Percentiles rank a stretch among this genome's conserved stretches.
Conservation (phyloP, 2,888 invertebrate species). For the Ophion obscuratus region DNA sequence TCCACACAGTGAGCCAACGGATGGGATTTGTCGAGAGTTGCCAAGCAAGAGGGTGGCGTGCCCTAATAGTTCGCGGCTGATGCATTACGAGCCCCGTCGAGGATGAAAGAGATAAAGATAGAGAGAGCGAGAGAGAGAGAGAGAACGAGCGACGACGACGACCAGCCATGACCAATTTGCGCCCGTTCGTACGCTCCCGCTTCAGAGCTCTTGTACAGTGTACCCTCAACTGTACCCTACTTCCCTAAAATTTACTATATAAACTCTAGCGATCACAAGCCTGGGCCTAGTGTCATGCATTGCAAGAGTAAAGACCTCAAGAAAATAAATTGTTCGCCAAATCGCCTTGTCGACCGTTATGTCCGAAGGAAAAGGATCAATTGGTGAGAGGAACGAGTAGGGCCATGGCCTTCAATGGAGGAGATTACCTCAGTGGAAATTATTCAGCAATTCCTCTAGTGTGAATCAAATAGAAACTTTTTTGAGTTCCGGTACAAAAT, state of each 20-base stretch:
- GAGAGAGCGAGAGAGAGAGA: conserved; percentile 58
- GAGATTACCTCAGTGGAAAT: no score
- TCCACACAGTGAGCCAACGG: conserved; percentile 57
- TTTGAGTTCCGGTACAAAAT: no score
- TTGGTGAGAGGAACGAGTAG: no score
- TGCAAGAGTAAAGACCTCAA: conserved; percentile 6
- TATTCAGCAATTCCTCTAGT: no score
- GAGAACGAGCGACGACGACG: conserved; percentile 69
- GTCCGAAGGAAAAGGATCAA: neutral
- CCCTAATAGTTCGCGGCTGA: conserved; percentile 80
- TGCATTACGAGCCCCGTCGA: conserved; percentile 73
- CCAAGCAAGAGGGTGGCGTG: conserved; percentile 52
- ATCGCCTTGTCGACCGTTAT: neutral
- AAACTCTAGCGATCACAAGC: conserved; percentile 20
- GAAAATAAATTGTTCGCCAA: conserved; percentile 8
- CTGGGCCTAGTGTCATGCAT: neutral
- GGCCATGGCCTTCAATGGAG: no score
- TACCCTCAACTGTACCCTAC: conserved; percentile 53
- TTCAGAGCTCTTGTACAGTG: conserved; percentile 65
- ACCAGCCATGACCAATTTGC: conserved; percentile 83
- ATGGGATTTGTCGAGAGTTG: conserved; percentile 62
- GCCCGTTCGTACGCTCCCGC: conserved; percentile 78
- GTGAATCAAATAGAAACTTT: no score
- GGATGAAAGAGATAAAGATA: conserved; percentile 62
- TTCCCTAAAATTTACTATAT: conserved; percentile 26